Base-by-base conservation (phyloP, 2,888 invertebrate genomes). In the Pyrgus malvae region DNA sequence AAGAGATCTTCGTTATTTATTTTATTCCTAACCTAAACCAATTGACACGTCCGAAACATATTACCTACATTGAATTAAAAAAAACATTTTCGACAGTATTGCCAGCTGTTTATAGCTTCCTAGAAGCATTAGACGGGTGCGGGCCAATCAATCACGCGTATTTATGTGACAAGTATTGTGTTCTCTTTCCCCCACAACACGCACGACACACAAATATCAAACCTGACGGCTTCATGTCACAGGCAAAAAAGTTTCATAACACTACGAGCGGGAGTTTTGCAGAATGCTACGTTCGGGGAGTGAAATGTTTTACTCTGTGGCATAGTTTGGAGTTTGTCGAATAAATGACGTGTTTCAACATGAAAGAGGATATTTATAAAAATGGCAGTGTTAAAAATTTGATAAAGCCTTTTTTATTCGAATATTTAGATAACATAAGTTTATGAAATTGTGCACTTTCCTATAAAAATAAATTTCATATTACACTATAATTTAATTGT, bases 81-180 rank as follows among this genome's bases (percentile, higher is more conserved):
- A 67, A 67, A 60, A 67, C 69, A 68, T 72, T 69, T 69, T 64
- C 50, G 68, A 72, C 70, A 69, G 70, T 71, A 74, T 75, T 67
- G 74, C 70, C 88, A 86, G 84, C 84, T 88, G 87, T 86, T 87
- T 84, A 87, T 83, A 73, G 79, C 78, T 84, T 83, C 83, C 82
- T 81, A 78, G 76, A 71, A 77, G 72, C 84, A 84, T 83, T 81
- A 82, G 82, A 76, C 65, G 80, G 74, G 78, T 87, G 84, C 83
- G 83, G 86, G 84, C 76, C 84, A 81, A 89, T 89, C 88, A 85
- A 89, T 89, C 88, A 87, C 80, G 68, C 61, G 74, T 80, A 78
- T 85, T 87, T 87, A 87, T 86, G 85, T 85, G 85, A 86, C 87
- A 81, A 78, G 74, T 79, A 78, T 74, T 74, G 75, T 76, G 66